Percentiles rank a stretch among this genome's conserved stretches.
Conservation (phyloP, 92 coral and sea anemone genomes). For the Zoanthus sansibaricus region DNA sequence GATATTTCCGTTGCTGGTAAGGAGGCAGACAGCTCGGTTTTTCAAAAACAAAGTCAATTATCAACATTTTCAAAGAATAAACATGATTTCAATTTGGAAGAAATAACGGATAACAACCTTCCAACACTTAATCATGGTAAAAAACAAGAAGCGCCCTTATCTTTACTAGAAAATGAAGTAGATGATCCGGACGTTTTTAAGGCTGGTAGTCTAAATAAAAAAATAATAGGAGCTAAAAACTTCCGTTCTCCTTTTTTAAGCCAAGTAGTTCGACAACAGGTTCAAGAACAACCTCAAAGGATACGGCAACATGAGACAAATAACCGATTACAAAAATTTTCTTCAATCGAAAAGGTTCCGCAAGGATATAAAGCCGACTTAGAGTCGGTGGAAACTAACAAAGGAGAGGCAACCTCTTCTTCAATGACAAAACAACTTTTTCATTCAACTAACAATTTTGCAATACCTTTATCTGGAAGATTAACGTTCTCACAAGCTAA, state of each 20-base stretch:
- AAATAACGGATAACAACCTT: conserved; percentile 10
- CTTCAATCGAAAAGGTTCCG: conserved; percentile 26
- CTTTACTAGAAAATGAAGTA: conserved; percentile 24
- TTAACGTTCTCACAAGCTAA: neutral
- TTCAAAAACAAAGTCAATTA: neutral
- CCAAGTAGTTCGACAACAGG: neutral
- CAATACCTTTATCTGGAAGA: neutral
- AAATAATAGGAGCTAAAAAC: neutral
- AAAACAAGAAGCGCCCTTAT: conserved; percentile 36
- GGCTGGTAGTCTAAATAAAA: neutral
- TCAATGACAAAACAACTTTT: neutral
- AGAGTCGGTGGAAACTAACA: neutral
- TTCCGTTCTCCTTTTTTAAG: neutral
- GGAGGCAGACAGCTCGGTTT: neutral
- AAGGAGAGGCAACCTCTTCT: neutral
- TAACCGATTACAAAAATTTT: conserved; percentile 20
- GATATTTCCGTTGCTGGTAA: neutral
- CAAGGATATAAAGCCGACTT: neutral
- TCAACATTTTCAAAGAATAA: conserved; percentile 7
- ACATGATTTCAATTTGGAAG: conserved; percentile 22
- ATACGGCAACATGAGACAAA: neutral
- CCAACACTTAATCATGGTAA: conserved; percentile 49
- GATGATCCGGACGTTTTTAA: conserved; percentile 7
- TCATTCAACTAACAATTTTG: neutral
- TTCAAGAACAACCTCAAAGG: neutral